These are phyloP conservation scores for Xiphias gladius DNA, from an alignment of 2,113 vertebrate species.

Conservation along the genomic window DNA sequence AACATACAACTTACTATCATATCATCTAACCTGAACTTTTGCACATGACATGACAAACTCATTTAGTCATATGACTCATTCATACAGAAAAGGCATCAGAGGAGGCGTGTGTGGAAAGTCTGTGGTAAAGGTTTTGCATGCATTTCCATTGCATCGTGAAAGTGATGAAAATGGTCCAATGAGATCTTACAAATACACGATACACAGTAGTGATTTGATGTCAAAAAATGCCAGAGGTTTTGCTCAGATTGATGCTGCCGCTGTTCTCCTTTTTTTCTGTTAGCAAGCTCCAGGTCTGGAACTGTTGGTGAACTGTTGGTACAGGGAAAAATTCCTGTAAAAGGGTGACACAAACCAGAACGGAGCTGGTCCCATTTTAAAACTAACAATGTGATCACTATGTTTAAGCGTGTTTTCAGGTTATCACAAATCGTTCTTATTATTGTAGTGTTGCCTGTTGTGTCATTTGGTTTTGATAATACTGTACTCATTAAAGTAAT, in stretches of 20 bases:
- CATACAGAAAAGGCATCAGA: slow-evolving; percentile 1
- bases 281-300: not conserved
- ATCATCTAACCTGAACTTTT: slow-evolving; percentile 35
- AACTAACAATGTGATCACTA: not conserved
- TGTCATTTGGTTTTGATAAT: not conserved
- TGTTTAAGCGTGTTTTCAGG: not conserved
- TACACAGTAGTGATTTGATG: slow-evolving; percentile 14
- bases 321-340: not conserved
- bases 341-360: not conserved
- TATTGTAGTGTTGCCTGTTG: no score
- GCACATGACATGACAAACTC: slow-evolving; percentile 13
- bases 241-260: not conserved
- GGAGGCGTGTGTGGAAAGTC: slow-evolving; percentile 27
- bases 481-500: not conserved
- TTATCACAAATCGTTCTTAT: not conserved
- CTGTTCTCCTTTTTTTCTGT: not conserved
- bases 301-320: not conserved
- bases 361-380: not conserved
- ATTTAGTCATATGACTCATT: not conserved
- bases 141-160: slow-evolving; percentile 27
- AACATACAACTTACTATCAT: slow-evolving; percentile 36
- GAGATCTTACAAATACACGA: slow-evolving; percentile 5
- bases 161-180: not conserved
- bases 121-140: slow-evolving; percentile 25
- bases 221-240: slow-evolving; percentile 13